phyloP scores from a whole-genome alignment of 37 sponge, comb jelly and placozoan species.

The Axinella damicornis region DNA sequence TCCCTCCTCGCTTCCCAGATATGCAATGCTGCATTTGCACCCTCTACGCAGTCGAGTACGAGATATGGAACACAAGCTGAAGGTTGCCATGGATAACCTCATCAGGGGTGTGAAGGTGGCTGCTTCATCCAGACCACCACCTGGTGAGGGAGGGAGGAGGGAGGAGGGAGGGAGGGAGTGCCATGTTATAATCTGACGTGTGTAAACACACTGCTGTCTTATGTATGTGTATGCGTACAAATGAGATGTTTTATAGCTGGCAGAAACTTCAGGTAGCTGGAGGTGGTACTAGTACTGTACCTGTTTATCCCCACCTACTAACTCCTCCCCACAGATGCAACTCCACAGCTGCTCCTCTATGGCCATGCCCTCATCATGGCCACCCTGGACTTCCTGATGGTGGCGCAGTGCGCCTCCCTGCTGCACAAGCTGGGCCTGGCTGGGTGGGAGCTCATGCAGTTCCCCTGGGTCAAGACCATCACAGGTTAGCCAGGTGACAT shows the following conservation, averaged over 20 bases:
- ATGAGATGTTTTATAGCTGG: no score
- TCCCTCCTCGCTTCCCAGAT: conserved; percentile 35
- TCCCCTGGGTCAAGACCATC: conserved; percentile 72
- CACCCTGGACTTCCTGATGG: conserved; percentile 79
- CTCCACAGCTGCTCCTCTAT: conserved; percentile 70
- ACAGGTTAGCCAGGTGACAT: conserved; percentile 28
- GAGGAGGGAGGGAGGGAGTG: no score
- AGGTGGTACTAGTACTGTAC: no score
- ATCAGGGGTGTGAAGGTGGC: conserved; percentile 63
- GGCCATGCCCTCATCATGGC: conserved; percentile 68
- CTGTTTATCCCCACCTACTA: neutral
- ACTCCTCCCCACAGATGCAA: conserved; percentile 7
- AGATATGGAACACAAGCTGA: conserved; percentile 88
- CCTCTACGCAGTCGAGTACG: conserved; percentile 75
- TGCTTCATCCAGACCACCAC: conserved; percentile 49
- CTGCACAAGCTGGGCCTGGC: conserved; percentile 68
- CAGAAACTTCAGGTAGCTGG: no score
- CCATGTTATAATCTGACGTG: no score
- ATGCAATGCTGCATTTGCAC: conserved; percentile 74
- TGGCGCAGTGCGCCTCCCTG: conserved; percentile 86
- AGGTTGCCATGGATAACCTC: conserved; percentile 80
- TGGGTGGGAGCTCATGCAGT: conserved; percentile 74
- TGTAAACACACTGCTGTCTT: no score
- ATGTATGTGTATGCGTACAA: no score
- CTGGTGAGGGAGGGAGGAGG: conserved; percentile 36